phyloP scores from a whole-genome alignment of 2,113 vertebrate genomes.

The Lycaon pictus region DNA sequence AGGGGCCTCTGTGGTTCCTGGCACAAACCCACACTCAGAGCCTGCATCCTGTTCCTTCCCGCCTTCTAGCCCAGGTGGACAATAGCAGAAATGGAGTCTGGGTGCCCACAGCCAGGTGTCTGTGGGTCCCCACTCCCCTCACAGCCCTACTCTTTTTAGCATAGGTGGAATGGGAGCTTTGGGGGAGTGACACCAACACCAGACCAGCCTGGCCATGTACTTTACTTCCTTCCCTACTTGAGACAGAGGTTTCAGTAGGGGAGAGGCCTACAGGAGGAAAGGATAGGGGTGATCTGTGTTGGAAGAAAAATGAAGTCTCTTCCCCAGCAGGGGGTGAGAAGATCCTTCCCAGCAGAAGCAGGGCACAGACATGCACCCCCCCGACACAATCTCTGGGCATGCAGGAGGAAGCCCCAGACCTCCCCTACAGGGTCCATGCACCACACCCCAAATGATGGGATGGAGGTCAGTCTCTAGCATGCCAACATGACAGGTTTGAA shows the following conservation, averaged over 20 bases:
- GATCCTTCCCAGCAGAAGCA: neutral
- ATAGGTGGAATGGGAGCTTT: fast-evolving
- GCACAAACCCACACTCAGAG: neutral
- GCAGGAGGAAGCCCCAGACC: neutral
- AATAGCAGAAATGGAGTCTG: fast-evolving
- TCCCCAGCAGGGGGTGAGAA: too few relatives aligned
- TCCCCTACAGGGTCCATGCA: fast-evolving
- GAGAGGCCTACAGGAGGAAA: neutral
- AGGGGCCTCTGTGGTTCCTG: fast-evolving
- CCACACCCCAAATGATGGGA: fast-evolving
- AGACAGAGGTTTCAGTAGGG: neutral
- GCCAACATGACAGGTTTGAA: neutral
- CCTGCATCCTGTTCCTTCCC: neutral
- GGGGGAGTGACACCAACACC: fast-evolving
- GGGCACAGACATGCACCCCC: neutral
- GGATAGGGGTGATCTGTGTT: neutral
- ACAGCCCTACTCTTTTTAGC: neutral
- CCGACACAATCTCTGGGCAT: neutral
- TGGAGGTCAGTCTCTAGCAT: fast-evolving
- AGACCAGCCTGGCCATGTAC: neutral
- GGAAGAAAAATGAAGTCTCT: neutral
- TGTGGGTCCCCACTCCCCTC: neutral
- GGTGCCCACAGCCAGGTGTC: neutral
- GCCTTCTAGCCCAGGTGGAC: neutral
- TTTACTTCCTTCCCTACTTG: fast-evolving